Evolutionary conservation across 2,797 vertebrate genomes (phyloP), one percentile per base, ranked within the genome.

Genomic region (Gallinago solitaria): DNA sequence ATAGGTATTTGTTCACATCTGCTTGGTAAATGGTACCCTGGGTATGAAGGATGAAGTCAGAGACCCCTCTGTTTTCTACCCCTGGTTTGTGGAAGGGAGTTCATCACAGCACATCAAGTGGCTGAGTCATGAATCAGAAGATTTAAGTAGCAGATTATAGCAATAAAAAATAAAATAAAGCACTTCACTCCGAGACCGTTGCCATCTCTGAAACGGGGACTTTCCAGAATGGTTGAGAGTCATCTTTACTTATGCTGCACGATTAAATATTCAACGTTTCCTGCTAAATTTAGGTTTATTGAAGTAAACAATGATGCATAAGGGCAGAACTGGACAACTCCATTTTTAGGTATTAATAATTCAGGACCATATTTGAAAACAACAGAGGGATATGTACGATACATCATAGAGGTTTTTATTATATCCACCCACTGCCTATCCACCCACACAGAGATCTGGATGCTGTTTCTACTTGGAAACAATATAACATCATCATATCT

Each of bases 311-410:
- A 27, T 95, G 78, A 91, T 95, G 84, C 83, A 83, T 91, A 78
- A 90, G 78, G 59, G 88, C 68, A 95, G 86, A 92, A 64, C 89
- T 61, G 96, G 94, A 95, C 96, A 92, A 87, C 75, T 95, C 65
- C 33, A 89, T 96, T 95, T 95, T 93, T 86, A 88, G 57, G 19
- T 91, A 95, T 96, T 96, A 97, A 97, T 96, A 94, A 97, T 96
- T 96, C 92, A 96, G 83, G 83, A 43, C 45, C 20, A 0, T 89
- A 93, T 96, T 96, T 95, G 83, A 94, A 97, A 97, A 87, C 87
- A 95, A 83, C 64, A 71, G 92, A 89, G 78, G 53, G 37, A 80
- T 94, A 75, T 64, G 79, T 94, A 95, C 80, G 70, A 60, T 83
- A 71, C 91, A 95, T 96, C 94, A 87, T 33, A 83, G 75, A 82